phyloP scores from a whole-genome alignment of 2,888 invertebrate genomes.

The Axea sp. region DNA sequence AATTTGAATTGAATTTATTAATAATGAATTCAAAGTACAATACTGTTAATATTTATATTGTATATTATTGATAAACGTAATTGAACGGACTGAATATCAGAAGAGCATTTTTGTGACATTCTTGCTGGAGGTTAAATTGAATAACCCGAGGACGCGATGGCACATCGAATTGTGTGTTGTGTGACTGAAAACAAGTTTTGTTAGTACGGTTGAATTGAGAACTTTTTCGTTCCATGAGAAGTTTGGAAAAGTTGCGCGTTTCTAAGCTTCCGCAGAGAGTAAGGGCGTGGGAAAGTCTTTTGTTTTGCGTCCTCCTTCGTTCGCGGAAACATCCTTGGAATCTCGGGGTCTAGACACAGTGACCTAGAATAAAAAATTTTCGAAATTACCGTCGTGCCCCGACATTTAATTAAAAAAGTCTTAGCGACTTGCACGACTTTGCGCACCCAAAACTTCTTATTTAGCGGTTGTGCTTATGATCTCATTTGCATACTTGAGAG shows the following conservation, averaged over 20 bases:
- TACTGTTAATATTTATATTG: too few species aligned
- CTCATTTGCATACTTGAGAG: constrained; percentile 53
- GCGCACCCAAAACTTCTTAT: constrained; percentile 45
- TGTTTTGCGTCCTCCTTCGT: constrained; percentile 32
- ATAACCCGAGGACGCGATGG: constrained; percentile 34
- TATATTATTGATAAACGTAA: too few species aligned
- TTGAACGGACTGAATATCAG: constrained; percentile 8
- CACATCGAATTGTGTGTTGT: constrained; percentile 35
- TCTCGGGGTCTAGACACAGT: constrained; percentile 53
- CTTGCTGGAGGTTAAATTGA: constrained; percentile 24
- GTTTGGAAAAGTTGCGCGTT: constrained; percentile 38
- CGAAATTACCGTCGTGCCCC: constrained; percentile 38
- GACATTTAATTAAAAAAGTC: constrained; percentile 60
- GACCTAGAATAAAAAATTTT: constrained; percentile 54
- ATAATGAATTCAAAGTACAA: too few species aligned
- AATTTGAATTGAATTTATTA: too few species aligned
- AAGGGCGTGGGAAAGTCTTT: constrained; percentile 47
- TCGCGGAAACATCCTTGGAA: constrained; percentile 45
- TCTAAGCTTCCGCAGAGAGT: constrained; percentile 21
- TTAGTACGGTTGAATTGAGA: constrained; percentile 28
- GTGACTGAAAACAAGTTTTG: constrained; percentile 38
- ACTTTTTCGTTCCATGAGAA: constrained; percentile 59
- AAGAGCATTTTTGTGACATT: constrained; percentile 15
- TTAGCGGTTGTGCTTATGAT: constrained; percentile 50
- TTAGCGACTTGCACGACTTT: constrained; percentile 2